Evolutionary conservation across 2,888 invertebrate genomes (phyloP), one percentile per base, ranked within the genome.

Genomic region (Dicyrtomina minuta): DNA sequence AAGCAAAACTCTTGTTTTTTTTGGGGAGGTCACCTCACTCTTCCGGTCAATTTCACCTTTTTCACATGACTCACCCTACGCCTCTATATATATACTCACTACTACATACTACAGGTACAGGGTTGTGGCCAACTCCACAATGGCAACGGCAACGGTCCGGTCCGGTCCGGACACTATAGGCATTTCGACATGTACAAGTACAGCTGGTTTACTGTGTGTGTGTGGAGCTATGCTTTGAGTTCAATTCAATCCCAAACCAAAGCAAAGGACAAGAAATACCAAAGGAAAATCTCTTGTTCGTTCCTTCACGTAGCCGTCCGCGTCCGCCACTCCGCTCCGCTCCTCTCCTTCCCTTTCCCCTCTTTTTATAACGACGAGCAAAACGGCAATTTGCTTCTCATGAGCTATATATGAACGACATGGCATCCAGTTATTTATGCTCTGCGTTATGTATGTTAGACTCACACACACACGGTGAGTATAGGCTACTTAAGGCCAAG

Each of bases 11-110:
- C 49, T 58, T 68, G 59, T 69, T 72, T 71, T 66, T n/a, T 64
- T 44, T 61, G 27, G 62, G 56, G 61, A 66, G 58, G 67, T 65
- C 55, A 65, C 65, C 65, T 67, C 55, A 24, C 51, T 66, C 66
- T 70, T 69, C 61, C 70, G 70, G 66, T 62, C 69, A 66, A 70
- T 70, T 68, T 68, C 71, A 68, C 67, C 69, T 62, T 70, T 60
- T 66, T 33, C 33, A 5, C 64, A 53, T 62, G 65, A 65, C 55
- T 65, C 65, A 65, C 56, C 59, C 17, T 53, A 27, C 24, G 17
- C 4, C n/a, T 44, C 33, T 17, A 44, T 39, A 51, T 51, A n/a
- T n/a, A n/a, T n/a, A n/a, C n/a, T n/a, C 39, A 20, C 8, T 3
- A 15, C 44, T 51, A 15, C 22, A 24, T 12, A n/a, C 43, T 22